Conservation (phyloP, 2,888 invertebrate genomes). For the Nycteola revayana region DNA sequence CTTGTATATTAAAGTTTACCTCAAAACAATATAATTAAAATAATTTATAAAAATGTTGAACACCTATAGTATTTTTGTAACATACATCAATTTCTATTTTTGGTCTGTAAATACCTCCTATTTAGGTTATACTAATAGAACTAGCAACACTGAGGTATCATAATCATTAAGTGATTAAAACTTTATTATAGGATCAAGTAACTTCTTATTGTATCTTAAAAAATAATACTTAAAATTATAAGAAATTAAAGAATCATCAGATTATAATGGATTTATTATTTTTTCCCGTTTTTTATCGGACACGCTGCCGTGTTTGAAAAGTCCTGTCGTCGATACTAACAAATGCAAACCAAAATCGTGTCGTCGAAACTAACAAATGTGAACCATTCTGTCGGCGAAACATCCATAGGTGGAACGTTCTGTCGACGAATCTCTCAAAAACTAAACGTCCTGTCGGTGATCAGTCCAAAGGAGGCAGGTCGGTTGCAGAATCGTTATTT, state of each 20-base stretch:
- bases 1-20: no score
- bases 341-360: no score
- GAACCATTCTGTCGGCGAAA: no score
- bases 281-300: neutral
- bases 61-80: conserved; percentile 14
- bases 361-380: no score
- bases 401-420: no score
- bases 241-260: conserved; percentile 43
- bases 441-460: no score
- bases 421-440: no score
- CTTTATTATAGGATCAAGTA: conserved; percentile 38
- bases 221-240: conserved; percentile 39
- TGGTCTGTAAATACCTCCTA: conserved; percentile 39
- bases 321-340: no score
- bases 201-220: conserved; percentile 37
- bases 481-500: no score
- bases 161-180: conserved; percentile 26
- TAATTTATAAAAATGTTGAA: conserved; percentile 12
- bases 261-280: conserved; percentile 19
- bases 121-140: conserved; percentile 24
- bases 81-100: conserved; percentile 22
- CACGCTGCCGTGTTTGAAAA: no score
- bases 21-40: conserved; percentile 24
- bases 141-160: conserved; percentile 31
- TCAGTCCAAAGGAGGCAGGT: no score